A percentile compares a stretch with the other conserved stretches of the same genome.
Evolutionary conservation across 1,140 invertebrate species (phyloP).

Genomic region (Drosophila pseudoobscura): DNA sequence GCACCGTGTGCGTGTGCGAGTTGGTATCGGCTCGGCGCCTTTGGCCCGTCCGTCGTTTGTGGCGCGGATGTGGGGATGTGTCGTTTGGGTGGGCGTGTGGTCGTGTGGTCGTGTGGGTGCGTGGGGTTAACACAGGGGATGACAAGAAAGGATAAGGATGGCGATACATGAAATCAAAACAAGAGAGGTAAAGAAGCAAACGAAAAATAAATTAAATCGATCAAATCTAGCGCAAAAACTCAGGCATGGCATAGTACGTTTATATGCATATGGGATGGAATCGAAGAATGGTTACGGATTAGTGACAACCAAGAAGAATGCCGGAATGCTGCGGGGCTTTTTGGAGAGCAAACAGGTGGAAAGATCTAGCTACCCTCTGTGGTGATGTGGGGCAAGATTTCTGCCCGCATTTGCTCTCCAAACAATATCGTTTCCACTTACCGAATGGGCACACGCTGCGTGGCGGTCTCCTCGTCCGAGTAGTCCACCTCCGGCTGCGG

Average conservation of each 20-base stretch:
- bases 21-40: slow-evolving; percentile 77
- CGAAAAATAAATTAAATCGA: slow-evolving; percentile 38
- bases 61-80: not conserved
- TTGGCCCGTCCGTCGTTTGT: not conserved
- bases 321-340: not conserved
- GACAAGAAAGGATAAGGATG: slow-evolving; percentile 56
- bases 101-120: slow-evolving; percentile 9
- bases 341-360: slow-evolving; percentile 4
- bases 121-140: slow-evolving; percentile 66
- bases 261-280: not conserved
- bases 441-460: slow-evolving; percentile 88
- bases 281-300: slow-evolving; percentile 18
- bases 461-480: slow-evolving; percentile 91
- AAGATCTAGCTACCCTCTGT: too few species aligned
- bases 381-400: too few species aligned
- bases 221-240: slow-evolving; percentile 8
- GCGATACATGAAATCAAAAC: slow-evolving; percentile 71
- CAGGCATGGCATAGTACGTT: not conserved
- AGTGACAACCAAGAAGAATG: slow-evolving; percentile 27
- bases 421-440: slow-evolving; percentile 82
- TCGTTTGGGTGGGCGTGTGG: slow-evolving; percentile 11
- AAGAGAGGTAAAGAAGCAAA: slow-evolving; percentile 59
- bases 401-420: not conserved
- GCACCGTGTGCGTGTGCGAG: slow-evolving; percentile 65
- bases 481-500: slow-evolving; percentile 95